phyloP scores from a whole-genome alignment of 2,888 invertebrate genomes.

The Nemotelus pantherinus region DNA sequence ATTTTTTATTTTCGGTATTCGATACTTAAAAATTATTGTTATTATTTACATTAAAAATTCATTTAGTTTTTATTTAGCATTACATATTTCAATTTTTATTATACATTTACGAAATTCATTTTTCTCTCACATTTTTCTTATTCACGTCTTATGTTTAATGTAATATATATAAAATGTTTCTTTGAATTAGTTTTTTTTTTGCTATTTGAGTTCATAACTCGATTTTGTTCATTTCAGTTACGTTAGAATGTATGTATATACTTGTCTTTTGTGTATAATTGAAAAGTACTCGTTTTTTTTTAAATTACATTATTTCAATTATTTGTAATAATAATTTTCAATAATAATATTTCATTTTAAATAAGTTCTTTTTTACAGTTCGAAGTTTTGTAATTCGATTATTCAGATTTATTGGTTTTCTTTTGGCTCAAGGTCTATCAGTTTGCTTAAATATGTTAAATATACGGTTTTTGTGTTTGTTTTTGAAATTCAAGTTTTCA shows the following conservation, averaged over 20 bases:
- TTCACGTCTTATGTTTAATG: neutral
- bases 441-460: constrained; percentile 23
- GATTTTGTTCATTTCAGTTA: neutral
- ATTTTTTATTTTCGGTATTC: constrained; percentile 6
- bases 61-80: constrained; percentile 21
- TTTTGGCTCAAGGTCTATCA: constrained; percentile 13
- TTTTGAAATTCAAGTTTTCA: neutral
- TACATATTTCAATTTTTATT: constrained; percentile 15
- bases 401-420: constrained; percentile 35
- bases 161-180: constrained; percentile 30
- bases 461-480: constrained; percentile 15
- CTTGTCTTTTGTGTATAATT: constrained; percentile 22
- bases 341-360: constrained; percentile 23
- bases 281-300: constrained; percentile 14
- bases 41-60: constrained; percentile 41
- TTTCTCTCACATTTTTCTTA: neutral
- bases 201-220: neutral
- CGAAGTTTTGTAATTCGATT: constrained; percentile 44
- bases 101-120: constrained; percentile 13
- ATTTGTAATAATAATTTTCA: constrained; percentile 25
- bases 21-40: constrained; percentile 25
- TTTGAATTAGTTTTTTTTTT: constrained; percentile 12
- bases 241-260: neutral
- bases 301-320: constrained; percentile 31
- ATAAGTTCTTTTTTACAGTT: constrained; percentile 20